Evolutionary conservation across 92 coral and sea anemone species (phyloP), one percentile per base, ranked within the genome.

Genomic region (Bergia sp.): DNA sequence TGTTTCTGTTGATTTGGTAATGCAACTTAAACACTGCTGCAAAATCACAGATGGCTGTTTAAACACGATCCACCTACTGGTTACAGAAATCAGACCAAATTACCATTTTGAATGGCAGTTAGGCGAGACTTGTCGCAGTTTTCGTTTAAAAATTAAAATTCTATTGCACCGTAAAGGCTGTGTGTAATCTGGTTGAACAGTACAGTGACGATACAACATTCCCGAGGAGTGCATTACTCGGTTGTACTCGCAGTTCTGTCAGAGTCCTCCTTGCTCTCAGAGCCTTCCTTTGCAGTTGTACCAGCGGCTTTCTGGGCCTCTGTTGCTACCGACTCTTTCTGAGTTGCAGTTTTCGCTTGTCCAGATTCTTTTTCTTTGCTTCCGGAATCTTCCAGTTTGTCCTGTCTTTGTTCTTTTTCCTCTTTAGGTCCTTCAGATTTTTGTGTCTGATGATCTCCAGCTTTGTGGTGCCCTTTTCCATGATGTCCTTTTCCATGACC

Each of bases 381-480:
- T 37, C 12, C 6, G 67, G 79, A 69, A 47, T 47, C 79, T 11
- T 21, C 77, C 36, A 37, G 44, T 71, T 45, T 84, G 5, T 44
- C 47, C 43, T 36, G 23, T 61, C 36, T 71, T 9, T 45, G 79
- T 37, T 84, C 87, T 73, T 84, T 84, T 47, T 44, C 78, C 58
- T 72, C 87, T 36, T 37, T 44, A 39, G 75, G 87, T 8, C 55
- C 87, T 13, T 84, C 87, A 36, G 87, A 73, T 44, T 84, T 84
- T 49, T 72, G 87, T 71, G 78, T 37, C 78, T 84, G 87, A 66
- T 84, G 78, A 2, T 84, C 87, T 20, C 77, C 87, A 47, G 41
- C 39, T 71, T 71, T 84, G 66, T 84, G 79, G 78, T 45, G 79
- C 79, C 78, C 87, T 45, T 84, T 84, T 11, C 87, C 87, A 71